A percentile compares a stretch with the other conserved stretches of the same genome.
These are phyloP conservation scores for Malurus alboscapulatus DNA, from an alignment of 2,113 vertebrate genomes.

Conservation along the genomic window DNA sequence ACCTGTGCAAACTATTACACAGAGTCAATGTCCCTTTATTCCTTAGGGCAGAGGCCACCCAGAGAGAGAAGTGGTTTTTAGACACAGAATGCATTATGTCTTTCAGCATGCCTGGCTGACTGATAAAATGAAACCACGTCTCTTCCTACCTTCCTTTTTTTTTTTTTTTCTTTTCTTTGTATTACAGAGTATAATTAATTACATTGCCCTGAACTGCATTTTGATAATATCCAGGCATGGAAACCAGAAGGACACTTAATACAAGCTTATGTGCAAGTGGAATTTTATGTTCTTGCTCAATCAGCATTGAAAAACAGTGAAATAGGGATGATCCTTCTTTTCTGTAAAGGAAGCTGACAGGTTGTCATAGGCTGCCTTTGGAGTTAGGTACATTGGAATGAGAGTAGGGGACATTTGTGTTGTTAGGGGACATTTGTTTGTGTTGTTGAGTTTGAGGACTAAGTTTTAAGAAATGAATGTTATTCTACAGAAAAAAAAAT, in stretches of 20 bases:
- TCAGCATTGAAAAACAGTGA: not conserved
- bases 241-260: not conserved
- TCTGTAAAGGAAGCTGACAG: not conserved
- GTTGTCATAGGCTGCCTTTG: not conserved
- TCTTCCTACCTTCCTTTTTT: not conserved
- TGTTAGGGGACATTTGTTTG: not conserved
- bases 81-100: not conserved
- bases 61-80: not conserved
- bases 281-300: not conserved
- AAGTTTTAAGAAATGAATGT: not conserved
- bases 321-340: not conserved
- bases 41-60: not conserved
- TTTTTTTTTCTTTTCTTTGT: too few relatives aligned
- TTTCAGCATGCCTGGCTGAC: accelerated
- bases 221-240: not conserved
- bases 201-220: not conserved
- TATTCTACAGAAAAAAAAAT: not conserved
- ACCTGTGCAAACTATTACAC: not conserved
- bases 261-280: not conserved
- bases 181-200: not conserved
- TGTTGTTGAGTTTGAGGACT: not conserved
- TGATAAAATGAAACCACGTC: not conserved
- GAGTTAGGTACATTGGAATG: not conserved
- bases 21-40: not conserved
- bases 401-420: not conserved